Percentiles rank a stretch among this genome's conserved stretches.
These are phyloP conservation scores for Leptinotarsa juncta DNA, from an alignment of 2,888 invertebrate species.

Conservation along the genomic window DNA sequence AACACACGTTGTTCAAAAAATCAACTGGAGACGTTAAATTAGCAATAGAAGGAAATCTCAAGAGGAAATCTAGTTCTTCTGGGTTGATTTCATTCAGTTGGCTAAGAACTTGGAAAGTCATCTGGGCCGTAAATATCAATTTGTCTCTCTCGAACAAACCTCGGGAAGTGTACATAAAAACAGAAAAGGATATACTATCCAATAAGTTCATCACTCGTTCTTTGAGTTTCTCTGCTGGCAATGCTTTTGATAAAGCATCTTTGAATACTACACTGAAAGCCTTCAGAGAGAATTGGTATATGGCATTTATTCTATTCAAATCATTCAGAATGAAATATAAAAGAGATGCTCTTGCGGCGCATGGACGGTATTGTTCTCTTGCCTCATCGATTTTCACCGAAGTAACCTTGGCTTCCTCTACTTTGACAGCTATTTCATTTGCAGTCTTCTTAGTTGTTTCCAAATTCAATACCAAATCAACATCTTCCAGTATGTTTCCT, in stretches of 20 bases:
- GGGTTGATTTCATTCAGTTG: slow-evolving; percentile 77
- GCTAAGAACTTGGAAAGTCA: slow-evolving; percentile 76
- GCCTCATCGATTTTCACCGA: slow-evolving; percentile 91
- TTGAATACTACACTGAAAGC: slow-evolving; percentile 93
- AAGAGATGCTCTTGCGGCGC: slow-evolving; percentile 87
- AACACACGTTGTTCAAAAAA: slow-evolving; percentile 82
- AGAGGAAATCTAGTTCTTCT: slow-evolving; percentile 85
- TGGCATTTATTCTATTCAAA: slow-evolving; percentile 90
- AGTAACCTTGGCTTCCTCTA: slow-evolving; percentile 87
- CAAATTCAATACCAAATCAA: slow-evolving; percentile 89
- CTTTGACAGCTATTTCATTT: slow-evolving; percentile 88
- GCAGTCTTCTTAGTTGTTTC: slow-evolving; percentile 95
- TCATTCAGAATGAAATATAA: slow-evolving; percentile 95
- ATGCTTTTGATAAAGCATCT: slow-evolving; percentile 81
- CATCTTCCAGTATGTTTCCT: slow-evolving; percentile 91
- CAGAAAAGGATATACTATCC: slow-evolving; percentile 88
- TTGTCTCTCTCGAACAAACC: slow-evolving; percentile 94
- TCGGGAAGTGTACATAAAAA: slow-evolving; percentile 88
- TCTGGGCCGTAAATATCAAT: slow-evolving; percentile 88
- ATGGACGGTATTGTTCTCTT: slow-evolving; percentile 86
- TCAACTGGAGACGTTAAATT: slow-evolving; percentile 82
- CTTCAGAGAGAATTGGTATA: slow-evolving; percentile 96
- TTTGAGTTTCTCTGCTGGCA: slow-evolving; percentile 76
- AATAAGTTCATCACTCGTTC: slow-evolving; percentile 81
- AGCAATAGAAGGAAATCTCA: slow-evolving; percentile 85